Base-by-base conservation (phyloP, 2,113 vertebrate species). In the Psilopogon haemacephalus region DNA sequence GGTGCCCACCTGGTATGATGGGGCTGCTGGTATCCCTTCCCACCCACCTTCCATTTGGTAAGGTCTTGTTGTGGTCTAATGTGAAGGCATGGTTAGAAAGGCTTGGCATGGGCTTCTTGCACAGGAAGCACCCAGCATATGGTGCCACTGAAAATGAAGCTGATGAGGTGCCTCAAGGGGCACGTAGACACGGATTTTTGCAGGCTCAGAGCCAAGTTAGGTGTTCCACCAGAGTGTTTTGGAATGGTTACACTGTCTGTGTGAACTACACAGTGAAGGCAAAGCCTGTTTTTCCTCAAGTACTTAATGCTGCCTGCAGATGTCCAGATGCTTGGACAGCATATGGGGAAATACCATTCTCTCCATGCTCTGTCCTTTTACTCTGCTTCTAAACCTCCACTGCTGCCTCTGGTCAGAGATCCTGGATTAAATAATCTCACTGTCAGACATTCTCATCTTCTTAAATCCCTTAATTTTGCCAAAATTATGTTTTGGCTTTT, bases 1-100 rank as follows among this genome's bases (percentile, higher is more conserved):
- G 50, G 69, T 2, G 1, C 10, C 16, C 0, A 7, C 18, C 35
- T 58, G 56, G 40, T 1, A 0, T 1, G 5, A n/a, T 10, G 4
- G 12, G 6, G 17, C 12, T 50, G 38, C 44, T 35, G 50, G 1
- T 48, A 15, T 6, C 24, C 11, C 11, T 72, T 21, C 38, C 11
- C 7, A 37, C 11, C 8, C 26, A 32, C 10, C 21, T 50, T 42
- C 11, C 27, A 2, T 33, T 8, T 26, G 20, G 2, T 5, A n/a
- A 9, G 23, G 4, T 5, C 27, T 70, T 15, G 6, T 11, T 48
- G 50, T 21, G 54, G 12, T 35, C 74, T 28, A 37, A 5, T 38
- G 11, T 1, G 78, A 15, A 26, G 46, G 44, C 42, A 0, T 2
- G 23, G 59, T n/a, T 1, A 1, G 69, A 70, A 33, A 14, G 56